Evolutionary conservation across 2,113 vertebrate genomes (phyloP), one percentile per base, ranked within the genome.

Genomic region (Taurulus bubalis): DNA sequence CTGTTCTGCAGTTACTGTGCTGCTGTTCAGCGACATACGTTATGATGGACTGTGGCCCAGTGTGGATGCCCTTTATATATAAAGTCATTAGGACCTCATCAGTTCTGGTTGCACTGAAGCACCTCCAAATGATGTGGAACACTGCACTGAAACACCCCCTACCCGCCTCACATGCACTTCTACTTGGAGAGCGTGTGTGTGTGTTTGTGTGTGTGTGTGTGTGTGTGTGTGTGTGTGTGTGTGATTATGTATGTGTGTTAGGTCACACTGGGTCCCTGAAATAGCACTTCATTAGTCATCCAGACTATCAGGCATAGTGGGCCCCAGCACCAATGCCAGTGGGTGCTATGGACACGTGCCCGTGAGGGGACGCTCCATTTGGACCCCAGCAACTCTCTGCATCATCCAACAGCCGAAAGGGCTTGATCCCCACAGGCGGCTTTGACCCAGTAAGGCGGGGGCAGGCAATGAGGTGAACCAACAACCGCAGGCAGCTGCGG

Each of bases 221-320:
- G 79, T 91, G 85, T 87, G 82, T 83, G 86, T 89, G 76, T 56
- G n/a, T 78, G 79, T 80, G 83, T 77, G 80, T 80, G n/a, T 79
- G 75, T 47, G 47, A 59, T 68, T 78, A 62, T 90, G 71, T 73
- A 58, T 75, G 75, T 91, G 85, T 85, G 82, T 82, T 83, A 84
- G 92, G 92, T 94, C 93, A 93, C 83, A 82, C 75, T 38, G 51
- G 83, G 88, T 80, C 89, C 85, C 89, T 84, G 82, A 95, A 95
- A 95, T 93, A 94, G 93, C 85, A 79, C 87, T 92, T 93, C 93
- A 93, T 95, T 94, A 94, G 88, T 95, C 93, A 94, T 93, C 89
- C 80, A 71, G 32, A 63, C 59, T 86, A 91, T 84, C 89, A 91
- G 90, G 56, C 79, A 80, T 77, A 67, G 75, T 62, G 70, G 73